Base-by-base conservation (phyloP, 2,888 invertebrate species). In the Ectemnius cavifrons region DNA sequence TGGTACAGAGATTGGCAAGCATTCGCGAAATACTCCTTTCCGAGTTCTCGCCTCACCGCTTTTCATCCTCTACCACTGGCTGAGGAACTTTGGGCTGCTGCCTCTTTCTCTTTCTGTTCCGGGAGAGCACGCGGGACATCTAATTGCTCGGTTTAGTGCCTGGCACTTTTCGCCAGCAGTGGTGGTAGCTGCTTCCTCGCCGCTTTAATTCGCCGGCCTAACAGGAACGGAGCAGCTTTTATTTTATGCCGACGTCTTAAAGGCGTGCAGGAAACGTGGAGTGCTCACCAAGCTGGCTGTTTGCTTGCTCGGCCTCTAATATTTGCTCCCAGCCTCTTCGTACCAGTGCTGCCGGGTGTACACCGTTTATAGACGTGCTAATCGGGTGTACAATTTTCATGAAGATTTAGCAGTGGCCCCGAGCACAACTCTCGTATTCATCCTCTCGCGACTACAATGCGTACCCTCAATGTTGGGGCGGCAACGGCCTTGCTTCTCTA, bases 331-430 rank as follows among this genome's bases (percentile, higher is more conserved):
- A 23, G 23, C 23, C 23, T 23, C 23, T 23, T 23, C 23, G 23
- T 23, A 1, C 23, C 16, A 11, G 14, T 16, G n/a, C n/a, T 11
- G n/a, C n/a, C 2, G 37, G 52, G 1, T 13, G 52, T 16, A 16
- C 16, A 14, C n/a, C 16, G 52, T 52, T 52, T 52, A 52, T 52
- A 16, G 52, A 14, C 14, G 52, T 52, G 52, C 16, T 52, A 52
- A 52, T 52, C 52, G 52, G 5, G 52, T 52, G 52, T 52, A 52
- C 52, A 52, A 52, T 52, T 52, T 52, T 52, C n/a, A 52, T 52
- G 52, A 52, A 52, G 52, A 16, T 52, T 52, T 52, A 52, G 52
- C 16, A 52, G 13, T 52, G 52, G 14, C 52, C 16, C n/a, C 52
- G 2, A 13, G 37, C 37, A 8, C 13, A 52, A 16, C 16, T 52